A percentile compares a stretch with the other conserved stretches of the same genome.
Evolutionary conservation across 2,113 vertebrate species (phyloP).

Genomic region (Gallinago jamesoni): DNA sequence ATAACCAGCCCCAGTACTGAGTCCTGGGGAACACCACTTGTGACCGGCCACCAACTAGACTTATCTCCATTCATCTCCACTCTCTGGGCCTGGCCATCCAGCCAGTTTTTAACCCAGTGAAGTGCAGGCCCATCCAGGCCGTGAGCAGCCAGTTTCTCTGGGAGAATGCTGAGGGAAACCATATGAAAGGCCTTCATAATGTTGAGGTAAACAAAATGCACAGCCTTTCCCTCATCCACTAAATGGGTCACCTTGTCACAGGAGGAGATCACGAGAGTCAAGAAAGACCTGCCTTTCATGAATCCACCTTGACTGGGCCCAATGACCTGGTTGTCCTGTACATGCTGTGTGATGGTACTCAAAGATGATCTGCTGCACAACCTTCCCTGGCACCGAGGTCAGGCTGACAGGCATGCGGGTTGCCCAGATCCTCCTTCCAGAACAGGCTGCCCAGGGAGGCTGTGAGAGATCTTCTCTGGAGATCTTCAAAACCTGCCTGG

Average conservation of each 20-base stretch:
- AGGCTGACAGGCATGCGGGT: neutral
- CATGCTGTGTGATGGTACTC: fast-evolving
- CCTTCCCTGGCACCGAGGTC: fast-evolving
- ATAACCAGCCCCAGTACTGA: fast-evolving
- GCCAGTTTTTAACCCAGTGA: fast-evolving
- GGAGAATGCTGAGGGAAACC: neutral
- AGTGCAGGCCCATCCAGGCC: fast-evolving
- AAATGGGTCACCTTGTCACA: neutral
- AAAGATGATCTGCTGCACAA: neutral
- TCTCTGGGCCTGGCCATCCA: neutral
- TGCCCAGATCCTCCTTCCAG: neutral
- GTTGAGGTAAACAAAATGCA: neutral
- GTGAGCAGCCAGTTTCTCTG: neutral
- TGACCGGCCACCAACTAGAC: fast-evolving
- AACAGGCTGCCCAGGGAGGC: too few relatives aligned
- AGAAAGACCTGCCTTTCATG: neutral
- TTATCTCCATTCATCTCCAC: neutral
- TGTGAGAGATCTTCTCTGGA: too few relatives aligned
- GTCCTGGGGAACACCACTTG: neutral
- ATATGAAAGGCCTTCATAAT: neutral
- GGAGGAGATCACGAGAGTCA: neutral
- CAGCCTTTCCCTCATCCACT: neutral
- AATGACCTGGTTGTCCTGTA: neutral
- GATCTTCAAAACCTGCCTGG: too few relatives aligned
- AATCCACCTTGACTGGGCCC: neutral